Conservation (phyloP, 1,140 invertebrate genomes). For the Ceratina australensis region DNA sequence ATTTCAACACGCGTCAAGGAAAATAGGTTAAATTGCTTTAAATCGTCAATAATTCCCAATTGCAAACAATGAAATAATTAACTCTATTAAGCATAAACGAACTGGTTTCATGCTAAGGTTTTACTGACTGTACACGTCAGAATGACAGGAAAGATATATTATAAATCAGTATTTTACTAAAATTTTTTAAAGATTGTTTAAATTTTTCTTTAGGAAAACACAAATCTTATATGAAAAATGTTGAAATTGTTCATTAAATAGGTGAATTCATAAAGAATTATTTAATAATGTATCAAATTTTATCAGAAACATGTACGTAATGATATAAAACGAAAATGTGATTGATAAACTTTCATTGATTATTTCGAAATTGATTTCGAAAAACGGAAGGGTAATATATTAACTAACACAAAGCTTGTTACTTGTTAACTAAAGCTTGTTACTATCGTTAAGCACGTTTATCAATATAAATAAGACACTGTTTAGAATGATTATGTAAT, state of each 20-base stretch:
- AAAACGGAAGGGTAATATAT: background rate
- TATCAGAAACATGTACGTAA: background rate
- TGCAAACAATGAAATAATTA: background rate
- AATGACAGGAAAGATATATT: background rate
- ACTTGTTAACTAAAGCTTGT: background rate
- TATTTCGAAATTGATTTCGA: background rate
- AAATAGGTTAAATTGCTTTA: slow-evolving; percentile 23
- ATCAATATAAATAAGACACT: background rate
- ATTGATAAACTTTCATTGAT: background rate
- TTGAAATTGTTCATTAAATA: background rate
- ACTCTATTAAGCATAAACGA: background rate
- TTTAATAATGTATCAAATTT: no score
- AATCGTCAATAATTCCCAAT: slow-evolving; percentile 7
- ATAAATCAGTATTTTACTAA: background rate
- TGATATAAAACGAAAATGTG: background rate
- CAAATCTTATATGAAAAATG: no score
- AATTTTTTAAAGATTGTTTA: background rate
- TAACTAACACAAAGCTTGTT: no score
- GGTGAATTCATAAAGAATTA: no score
- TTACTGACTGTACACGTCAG: background rate
- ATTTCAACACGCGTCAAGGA: background rate
- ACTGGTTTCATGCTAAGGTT: background rate
- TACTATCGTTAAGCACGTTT: background rate
- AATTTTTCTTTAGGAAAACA: background rate
- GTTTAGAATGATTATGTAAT: background rate